Evolutionary conservation across 2,113 vertebrate species (phyloP).

Genomic region (Macquaria ambigua): DNA sequence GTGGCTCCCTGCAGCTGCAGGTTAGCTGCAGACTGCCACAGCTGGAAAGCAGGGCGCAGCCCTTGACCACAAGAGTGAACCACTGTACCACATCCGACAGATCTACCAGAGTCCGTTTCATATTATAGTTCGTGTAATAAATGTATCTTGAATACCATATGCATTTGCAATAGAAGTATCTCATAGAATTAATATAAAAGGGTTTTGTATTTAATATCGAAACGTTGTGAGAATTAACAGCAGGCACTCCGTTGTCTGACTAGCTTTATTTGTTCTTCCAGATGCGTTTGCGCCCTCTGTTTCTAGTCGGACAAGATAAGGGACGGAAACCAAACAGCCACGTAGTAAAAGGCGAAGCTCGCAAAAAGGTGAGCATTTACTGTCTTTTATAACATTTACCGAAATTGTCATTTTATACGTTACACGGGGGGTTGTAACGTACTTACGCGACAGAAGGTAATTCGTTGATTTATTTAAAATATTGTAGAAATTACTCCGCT

Average conservation of each 20-base stretch:
- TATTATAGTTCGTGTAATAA: slow-evolving; percentile 13
- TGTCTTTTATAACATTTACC: slow-evolving; percentile 34
- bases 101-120: background rate
- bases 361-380: slow-evolving; percentile 68
- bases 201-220: background rate
- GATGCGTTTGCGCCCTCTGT: slow-evolving; percentile 35
- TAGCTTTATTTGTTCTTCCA: background rate
- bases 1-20: background rate
- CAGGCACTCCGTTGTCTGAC: accelerated
- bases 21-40: background rate
- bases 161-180: accelerated
- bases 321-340: slow-evolving; percentile 81
- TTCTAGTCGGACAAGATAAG: slow-evolving; percentile 73
- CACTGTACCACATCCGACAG: slow-evolving; percentile 3
- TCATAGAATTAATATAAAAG: background rate
- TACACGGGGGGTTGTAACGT: background rate
- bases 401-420: slow-evolving; percentile 57
- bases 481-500: background rate
- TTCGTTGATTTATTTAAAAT: background rate
- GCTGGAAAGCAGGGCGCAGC: slow-evolving; percentile 31
- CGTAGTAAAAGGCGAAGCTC: slow-evolving; percentile 80
- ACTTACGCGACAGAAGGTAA: background rate
- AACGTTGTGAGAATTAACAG: background rate
- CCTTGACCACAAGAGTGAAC: slow-evolving; percentile 40
- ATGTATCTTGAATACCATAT: no score